Base-by-base conservation (phyloP, 2,888 invertebrate genomes). In the Orthosia cruda region DNA sequence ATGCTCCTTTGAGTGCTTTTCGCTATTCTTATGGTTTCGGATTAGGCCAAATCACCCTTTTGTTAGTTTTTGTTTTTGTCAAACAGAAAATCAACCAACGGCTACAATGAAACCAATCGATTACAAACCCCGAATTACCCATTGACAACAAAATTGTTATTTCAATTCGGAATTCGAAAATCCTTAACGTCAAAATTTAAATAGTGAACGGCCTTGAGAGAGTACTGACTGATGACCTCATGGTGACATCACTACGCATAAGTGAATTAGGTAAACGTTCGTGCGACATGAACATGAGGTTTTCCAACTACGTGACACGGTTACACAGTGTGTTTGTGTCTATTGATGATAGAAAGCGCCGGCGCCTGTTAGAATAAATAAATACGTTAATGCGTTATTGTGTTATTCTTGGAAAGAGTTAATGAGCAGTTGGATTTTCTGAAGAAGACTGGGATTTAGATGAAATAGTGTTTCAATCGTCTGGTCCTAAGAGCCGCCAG, bases 181-280 rank as follows among this genome's bases (percentile, higher is more conserved):
- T 74, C 45, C 23, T 64, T 68, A 82, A 72, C 76, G 68, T 76
- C 59, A 67, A 80, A 77, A 84, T 85, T 87, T 81, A 71, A 85
- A 85, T 85, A 78, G 79, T 75, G 65, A 83, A 68, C 66, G 85
- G 52, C 91, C 90, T 89, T 87, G 83, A 66, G 54, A 75, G 86
- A 86, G 85, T 83, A 84, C 85, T 71, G 70, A 79, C 65, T 80
- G 84, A 85, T 87, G 86, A 85, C 86, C 83, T 75, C 81, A 84
- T 88, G 86, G 85, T 87, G 91, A 91, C 90, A 90, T 91, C 91
- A 91, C 82, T 83, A 71, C 77, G 63, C 77, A 77, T 66, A 79
- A 79, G 78, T 84, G 66, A 87, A 87, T 90, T 88, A 88, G 81
- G 80, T 85, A 86, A 90, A 88, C 77, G 64, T 79, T 80, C 55